Conservation (phyloP, 1,140 invertebrate genomes). For the Drosophila pseudoananassae region DNA sequence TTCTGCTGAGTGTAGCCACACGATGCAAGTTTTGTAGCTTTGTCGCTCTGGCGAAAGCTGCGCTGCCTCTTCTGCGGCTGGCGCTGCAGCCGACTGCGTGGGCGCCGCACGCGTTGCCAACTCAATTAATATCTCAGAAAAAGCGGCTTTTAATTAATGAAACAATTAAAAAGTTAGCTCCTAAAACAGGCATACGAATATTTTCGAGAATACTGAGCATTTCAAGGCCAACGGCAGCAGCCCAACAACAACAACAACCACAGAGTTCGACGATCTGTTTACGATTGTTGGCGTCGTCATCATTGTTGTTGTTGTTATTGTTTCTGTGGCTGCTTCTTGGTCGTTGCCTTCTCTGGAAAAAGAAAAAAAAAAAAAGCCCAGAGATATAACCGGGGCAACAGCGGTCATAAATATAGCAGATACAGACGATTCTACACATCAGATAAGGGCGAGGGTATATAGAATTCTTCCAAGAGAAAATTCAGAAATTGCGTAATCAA, state of each 20-base stretch:
- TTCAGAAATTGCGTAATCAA: background rate
- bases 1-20: background rate
- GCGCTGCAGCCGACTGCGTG: slow-evolving; percentile 52
- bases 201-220: slow-evolving; percentile 9
- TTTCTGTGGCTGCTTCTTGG: slow-evolving; percentile 30
- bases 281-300: slow-evolving; percentile 57
- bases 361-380: slow-evolving; percentile 13
- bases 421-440: background rate
- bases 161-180: slow-evolving; percentile 69
- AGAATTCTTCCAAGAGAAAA: background rate
- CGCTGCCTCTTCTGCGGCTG: slow-evolving; percentile 24
- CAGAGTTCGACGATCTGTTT: slow-evolving; percentile 80
- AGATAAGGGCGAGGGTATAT: background rate
- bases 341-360: slow-evolving; percentile 56
- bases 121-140: slow-evolving; percentile 65
- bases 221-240: slow-evolving; percentile 65
- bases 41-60: slow-evolving; percentile 72
- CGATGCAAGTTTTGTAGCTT: slow-evolving; percentile 46
- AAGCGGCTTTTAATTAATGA: slow-evolving; percentile 71
- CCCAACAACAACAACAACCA: slow-evolving; percentile 21
- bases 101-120: slow-evolving; percentile 75
- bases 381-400: slow-evolving; percentile 11
- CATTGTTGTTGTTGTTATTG: slow-evolving; percentile 27
- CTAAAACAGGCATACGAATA: slow-evolving; percentile 32
- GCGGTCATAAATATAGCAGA: slow-evolving; percentile 1